These are phyloP conservation scores for Saiga tatarica DNA, from an alignment of 2,113 vertebrate species.

Conservation along the genomic window DNA sequence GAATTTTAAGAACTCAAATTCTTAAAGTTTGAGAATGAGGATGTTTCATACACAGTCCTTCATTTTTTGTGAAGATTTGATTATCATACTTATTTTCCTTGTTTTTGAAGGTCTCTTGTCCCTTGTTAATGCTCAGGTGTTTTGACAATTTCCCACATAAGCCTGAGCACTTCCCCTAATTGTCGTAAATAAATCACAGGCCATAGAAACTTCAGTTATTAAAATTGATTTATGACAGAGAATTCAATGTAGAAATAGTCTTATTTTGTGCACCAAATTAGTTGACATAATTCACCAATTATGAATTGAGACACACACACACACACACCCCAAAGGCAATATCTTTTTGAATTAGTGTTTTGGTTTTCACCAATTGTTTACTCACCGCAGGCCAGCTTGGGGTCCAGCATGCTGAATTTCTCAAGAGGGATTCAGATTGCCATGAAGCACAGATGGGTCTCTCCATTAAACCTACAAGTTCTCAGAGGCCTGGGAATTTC, in stretches of 20 bases:
- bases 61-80: background rate
- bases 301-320: no score
- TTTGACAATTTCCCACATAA: background rate
- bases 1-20: background rate
- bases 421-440: background rate
- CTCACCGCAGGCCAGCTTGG: background rate
- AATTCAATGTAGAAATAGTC: background rate
- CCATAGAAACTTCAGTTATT: background rate
- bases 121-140: background rate
- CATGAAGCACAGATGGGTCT: background rate
- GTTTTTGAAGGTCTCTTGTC: background rate
- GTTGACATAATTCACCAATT: background rate
- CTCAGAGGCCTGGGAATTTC: background rate
- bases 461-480: background rate
- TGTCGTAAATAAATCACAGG: background rate
- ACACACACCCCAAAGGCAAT: no score
- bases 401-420: background rate
- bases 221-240: background rate
- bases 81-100: background rate
- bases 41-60: background rate
- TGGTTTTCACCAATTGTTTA: background rate
- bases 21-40: background rate
- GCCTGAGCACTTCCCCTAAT: background rate
- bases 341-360: no score
- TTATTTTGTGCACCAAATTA: background rate